Base-by-base conservation (phyloP, 2,797 vertebrate genomes). In the Diceros bicornis region DNA sequence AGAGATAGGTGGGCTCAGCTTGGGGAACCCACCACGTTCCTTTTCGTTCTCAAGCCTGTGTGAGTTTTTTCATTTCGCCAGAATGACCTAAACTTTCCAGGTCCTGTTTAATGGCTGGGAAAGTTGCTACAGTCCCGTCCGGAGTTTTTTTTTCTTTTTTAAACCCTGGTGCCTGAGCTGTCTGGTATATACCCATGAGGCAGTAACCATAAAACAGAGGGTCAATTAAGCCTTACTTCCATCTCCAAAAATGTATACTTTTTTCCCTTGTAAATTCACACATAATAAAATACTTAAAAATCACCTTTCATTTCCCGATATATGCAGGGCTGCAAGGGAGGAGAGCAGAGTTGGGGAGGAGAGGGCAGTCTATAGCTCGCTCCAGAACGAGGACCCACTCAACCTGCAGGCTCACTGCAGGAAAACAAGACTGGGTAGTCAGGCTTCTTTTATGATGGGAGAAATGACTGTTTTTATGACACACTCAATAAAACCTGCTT, bases 401-500 rank as follows among this genome's bases (percentile, higher is more conserved):
- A 74, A 89, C 96, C 93, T 81, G 68, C 97, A 98, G 93, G 98
- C 96, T 97, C 79, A 57, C 96, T 97, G 97, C 96, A 98, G 97
- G 98, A 98, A 98, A 98, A 98, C 32, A 89, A 98, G 96, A 92
- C 96, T 96, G 97, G 92, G 95, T 91, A 97, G 97, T 98, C 96
- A 96, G 98, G 97, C 94, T 97, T 78, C 91, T 98, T 99, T 99
- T 98, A 99, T 98, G 98, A 98, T 97, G 97, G 98, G 97, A 98
- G 98, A 98, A 99, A 99, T 98, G 44, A 96, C 98, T 98, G 97
- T 32, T 98, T 99, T 99, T 99, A 98, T 97, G 96, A 98, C 95
- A 52, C 96, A 98, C 98, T 98, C 98, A 99, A 99, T 98, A 99
- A 99, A 99, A 98, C 97, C 98, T 98, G 94, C 97, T 98, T 98